Conservation (phyloP, 2,888 invertebrate genomes). For the Seladonia tumulorum region DNA sequence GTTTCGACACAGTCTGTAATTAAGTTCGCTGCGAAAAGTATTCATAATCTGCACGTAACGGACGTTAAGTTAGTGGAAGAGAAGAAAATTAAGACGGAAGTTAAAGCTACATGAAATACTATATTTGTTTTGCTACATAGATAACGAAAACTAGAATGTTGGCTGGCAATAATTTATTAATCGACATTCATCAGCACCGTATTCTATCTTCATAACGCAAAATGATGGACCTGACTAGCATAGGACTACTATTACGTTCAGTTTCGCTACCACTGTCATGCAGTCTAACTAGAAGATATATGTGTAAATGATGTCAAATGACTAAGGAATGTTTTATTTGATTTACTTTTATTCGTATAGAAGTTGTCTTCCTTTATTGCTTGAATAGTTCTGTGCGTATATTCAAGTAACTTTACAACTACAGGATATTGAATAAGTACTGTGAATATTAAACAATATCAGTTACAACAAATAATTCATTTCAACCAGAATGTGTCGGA, state of each 20-base stretch:
- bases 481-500: constrained; percentile 13
- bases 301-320: constrained; percentile 50
- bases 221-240: constrained; percentile 59
- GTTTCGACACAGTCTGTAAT: constrained; percentile 93
- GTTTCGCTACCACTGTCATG: constrained; percentile 47
- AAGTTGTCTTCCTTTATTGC: constrained; percentile 58
- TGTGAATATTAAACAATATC: constrained; percentile 37
- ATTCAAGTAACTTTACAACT: constrained; percentile 40
- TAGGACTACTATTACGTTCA: constrained; percentile 60
- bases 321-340: constrained; percentile 51
- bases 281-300: constrained; percentile 43
- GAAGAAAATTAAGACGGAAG: constrained; percentile 74
- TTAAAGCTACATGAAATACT: constrained; percentile 62
- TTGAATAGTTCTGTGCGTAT: constrained; percentile 40
- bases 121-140: constrained; percentile 31
- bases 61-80: constrained; percentile 91
- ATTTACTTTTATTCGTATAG: constrained; percentile 51
- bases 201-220: constrained; percentile 48
- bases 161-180: constrained; percentile 63
- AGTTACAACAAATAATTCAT: constrained; percentile 3
- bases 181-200: constrained; percentile 47
- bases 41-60: constrained; percentile 91
- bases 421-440: constrained; percentile 62
- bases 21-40: constrained; percentile 92
- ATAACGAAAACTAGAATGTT: constrained; percentile 22